Evolutionary conservation across 2,797 vertebrate species (phyloP), one percentile per base, ranked within the genome.

Genomic region (Falco peregrinus): DNA sequence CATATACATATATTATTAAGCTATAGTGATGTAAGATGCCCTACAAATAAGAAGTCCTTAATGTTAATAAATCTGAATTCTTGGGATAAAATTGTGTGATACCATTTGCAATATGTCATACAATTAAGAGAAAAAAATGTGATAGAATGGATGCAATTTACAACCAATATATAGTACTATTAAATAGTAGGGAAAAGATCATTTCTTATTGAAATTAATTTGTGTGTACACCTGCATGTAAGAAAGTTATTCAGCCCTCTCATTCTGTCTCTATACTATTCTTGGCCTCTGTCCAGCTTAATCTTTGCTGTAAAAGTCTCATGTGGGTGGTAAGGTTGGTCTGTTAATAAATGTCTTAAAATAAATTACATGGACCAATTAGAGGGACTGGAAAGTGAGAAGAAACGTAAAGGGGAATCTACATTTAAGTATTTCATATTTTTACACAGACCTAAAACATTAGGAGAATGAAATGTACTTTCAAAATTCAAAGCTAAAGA

Each of bases 401-500:
- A 33, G 47, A 71, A 47, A 4, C 48, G 37, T 48, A 90, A 93
- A 96, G 37, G 76, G 51, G 90, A 94, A 88, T 3, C 7, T 48
- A 39, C 26, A 11, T 59, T 87, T 70, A 89, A 95, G 64, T 68
- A 92, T 86, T 84, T 81, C 51, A 64, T 26, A 3, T 20, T 86
- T 88, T 88, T 86, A 68, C 60, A n/a, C 19, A 65, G 65, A 89
- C 47, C 21, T 57, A 48, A 70, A 65, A 53, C 24, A 71, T 83
- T 21, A 85, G 51, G 56, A 95, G 78, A 76, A 90, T 81, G 53
- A 89, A 85, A 88, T 64, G 22, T 78, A 73, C 79, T 92, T 95
- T 91, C 84, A 51, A 78, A 16, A 48, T 88, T 95, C 60, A 79
- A 94, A 92, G 81, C 60, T 89, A 54, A 90, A 82, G 90, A 74